Evolutionary conservation across 2,888 invertebrate species (phyloP).

Genomic region (Bellardia bayeri): DNA sequence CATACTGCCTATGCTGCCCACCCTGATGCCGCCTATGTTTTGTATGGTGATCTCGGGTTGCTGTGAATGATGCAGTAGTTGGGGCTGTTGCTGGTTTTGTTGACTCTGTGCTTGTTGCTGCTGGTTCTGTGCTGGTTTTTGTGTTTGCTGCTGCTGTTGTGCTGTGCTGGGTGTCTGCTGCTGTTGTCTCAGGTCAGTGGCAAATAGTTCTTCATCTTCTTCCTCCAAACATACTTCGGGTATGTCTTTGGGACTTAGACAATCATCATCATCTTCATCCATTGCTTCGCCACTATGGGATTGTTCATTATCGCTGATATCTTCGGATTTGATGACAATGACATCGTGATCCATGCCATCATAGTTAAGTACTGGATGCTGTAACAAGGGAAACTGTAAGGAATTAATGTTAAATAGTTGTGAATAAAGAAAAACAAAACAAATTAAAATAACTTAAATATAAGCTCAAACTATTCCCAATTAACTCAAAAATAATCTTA

Average conservation of each 20-base stretch:
- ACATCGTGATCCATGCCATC: constrained; percentile 83
- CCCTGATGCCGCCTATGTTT: constrained; percentile 80
- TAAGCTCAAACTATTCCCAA: neutral
- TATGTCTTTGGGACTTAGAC: constrained; percentile 82
- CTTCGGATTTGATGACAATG: constrained; percentile 83
- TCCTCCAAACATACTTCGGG: constrained; percentile 84
- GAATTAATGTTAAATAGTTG: neutral
- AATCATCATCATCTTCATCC: constrained; percentile 82
- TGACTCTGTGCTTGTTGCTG: constrained; percentile 57
- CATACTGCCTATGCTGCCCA: constrained; percentile 79
- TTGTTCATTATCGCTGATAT: constrained; percentile 83
- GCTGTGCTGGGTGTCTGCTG: constrained; percentile 64
- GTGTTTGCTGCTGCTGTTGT: constrained; percentile 64
- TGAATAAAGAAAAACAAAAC: neutral
- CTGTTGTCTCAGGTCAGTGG: constrained; percentile 79
- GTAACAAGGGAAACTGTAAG: constrained; percentile 65
- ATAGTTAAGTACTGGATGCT: constrained; percentile 76
- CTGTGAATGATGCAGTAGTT: constrained; percentile 61
- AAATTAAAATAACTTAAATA: neutral
- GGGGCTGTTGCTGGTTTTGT: constrained; percentile 61
- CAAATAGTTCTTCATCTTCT: constrained; percentile 82
- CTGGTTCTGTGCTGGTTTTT: constrained; percentile 47
- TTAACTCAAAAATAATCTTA: neutral
- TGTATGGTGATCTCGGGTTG: constrained; percentile 79
- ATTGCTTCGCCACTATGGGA: constrained; percentile 80